These are phyloP conservation scores for Aleiodes leptofemur DNA, from an alignment of 2,888 invertebrate species.

Conservation along the genomic window DNA sequence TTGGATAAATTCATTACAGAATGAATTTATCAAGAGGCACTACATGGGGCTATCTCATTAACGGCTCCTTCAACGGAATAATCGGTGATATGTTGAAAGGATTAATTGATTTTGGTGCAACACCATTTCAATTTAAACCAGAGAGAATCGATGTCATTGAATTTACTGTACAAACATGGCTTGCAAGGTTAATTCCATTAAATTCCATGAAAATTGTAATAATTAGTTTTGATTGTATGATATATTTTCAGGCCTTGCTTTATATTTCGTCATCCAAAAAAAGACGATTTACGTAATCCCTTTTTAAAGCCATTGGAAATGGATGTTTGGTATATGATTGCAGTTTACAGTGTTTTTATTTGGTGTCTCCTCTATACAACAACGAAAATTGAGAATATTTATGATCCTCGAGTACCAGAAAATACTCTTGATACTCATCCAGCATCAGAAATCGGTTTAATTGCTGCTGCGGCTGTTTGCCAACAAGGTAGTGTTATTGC, in stretches of 20 bases:
- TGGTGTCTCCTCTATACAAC: slow-evolving; percentile 60
- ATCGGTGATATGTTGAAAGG: slow-evolving; percentile 66
- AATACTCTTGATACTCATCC: slow-evolving; percentile 55
- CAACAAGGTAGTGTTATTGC: slow-evolving; percentile 73
- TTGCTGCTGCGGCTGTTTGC: slow-evolving; percentile 75
- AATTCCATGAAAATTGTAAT: background rate
- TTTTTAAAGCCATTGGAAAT: slow-evolving; percentile 81
- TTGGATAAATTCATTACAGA: slow-evolving; percentile 48
- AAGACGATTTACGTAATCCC: slow-evolving; percentile 79
- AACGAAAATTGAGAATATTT: slow-evolving; percentile 58
- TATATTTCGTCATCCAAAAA: slow-evolving; percentile 83
- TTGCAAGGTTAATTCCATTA: slow-evolving; percentile 76
- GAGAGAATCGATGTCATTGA: slow-evolving; percentile 79
- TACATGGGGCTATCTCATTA: slow-evolving; percentile 66
- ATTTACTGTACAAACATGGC: slow-evolving; percentile 80
- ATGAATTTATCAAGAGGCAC: slow-evolving; percentile 60
- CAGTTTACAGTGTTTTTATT: slow-evolving; percentile 65
- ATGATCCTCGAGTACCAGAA: slow-evolving; percentile 41
- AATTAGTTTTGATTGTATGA: slow-evolving; percentile 5
- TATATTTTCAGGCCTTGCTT: slow-evolving; percentile 78
- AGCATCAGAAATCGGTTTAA: slow-evolving; percentile 67
- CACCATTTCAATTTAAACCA: slow-evolving; percentile 80
- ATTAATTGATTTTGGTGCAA: slow-evolving; percentile 81
- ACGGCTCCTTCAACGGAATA: slow-evolving; percentile 66
- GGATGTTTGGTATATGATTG: slow-evolving; percentile 78